A percentile compares a stretch with the other conserved stretches of the same genome.
phyloP scores from a whole-genome alignment of 2,888 invertebrate species.

The Bruchidius siliquastri region DNA sequence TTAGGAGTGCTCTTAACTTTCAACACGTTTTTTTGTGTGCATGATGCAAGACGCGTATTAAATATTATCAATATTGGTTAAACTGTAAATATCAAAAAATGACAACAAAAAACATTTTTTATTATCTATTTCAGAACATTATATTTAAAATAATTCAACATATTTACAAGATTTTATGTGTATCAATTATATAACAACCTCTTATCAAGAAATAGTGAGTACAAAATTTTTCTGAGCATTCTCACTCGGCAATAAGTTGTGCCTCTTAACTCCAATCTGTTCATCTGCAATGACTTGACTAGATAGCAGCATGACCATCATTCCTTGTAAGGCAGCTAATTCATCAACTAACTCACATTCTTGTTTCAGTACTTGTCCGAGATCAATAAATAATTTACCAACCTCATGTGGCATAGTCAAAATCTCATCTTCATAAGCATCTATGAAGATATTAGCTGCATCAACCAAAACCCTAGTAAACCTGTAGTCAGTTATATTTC shows the following conservation, averaged over 20 bases:
- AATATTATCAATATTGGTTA: no score
- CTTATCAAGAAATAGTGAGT: constrained; percentile 48
- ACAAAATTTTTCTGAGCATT: constrained; percentile 56
- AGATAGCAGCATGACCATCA: constrained; percentile 61
- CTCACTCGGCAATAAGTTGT: constrained; percentile 37
- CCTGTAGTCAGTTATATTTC: constrained; percentile 63
- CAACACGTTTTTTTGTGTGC: no score
- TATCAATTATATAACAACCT: no score
- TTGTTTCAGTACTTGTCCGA: constrained; percentile 58
- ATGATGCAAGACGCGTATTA: no score
- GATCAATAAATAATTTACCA: constrained; percentile 55
- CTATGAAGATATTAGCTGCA: constrained; percentile 69
- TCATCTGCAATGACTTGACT: constrained; percentile 44
- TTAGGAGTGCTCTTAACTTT: no score
- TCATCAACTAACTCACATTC: constrained; percentile 66
- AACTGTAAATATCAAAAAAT: not conserved
- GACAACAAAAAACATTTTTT: not conserved
- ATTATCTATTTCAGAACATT: no score
- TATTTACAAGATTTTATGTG: no score
- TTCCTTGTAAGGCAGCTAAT: constrained; percentile 64
- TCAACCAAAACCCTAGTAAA: constrained; percentile 72
- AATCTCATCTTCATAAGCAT: constrained; percentile 66
- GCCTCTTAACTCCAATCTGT: constrained; percentile 29
- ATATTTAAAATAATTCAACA: no score
- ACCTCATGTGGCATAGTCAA: constrained; percentile 59